Base-by-base conservation (phyloP, 1,140 invertebrate genomes). In the Halyomorpha halys region DNA sequence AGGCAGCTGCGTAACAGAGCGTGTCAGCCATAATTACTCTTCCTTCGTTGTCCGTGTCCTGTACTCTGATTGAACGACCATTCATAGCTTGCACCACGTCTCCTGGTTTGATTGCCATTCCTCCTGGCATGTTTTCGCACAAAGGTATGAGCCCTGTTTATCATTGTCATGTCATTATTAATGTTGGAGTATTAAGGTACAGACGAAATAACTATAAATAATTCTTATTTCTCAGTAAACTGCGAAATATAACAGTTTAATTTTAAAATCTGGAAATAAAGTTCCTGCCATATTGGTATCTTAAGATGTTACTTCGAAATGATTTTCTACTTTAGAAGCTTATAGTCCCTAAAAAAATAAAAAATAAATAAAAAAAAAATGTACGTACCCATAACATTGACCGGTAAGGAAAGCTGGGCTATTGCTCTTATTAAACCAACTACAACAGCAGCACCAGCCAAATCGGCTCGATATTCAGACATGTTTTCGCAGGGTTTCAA, bases 61-160 rank as follows among this genome's bases (percentile, higher is more conserved):
- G 80, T 60, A 85, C 74, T 65, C 83, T 79, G 62, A 85, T 83
- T 25, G 85, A 85, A 72, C 92, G 91, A 23, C 89, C 90, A 74
- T 90, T 92, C 75, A 86, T 84, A 23, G 87, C 84, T 16, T 74
- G 80, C 0, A 93, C 81, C 2, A 95, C 82, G 74, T 94, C 91
- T 9, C 91, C 90, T 21, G 90, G 91, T 73, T 91, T 91, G 0
- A 83, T 86, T 0, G 91, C 89, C 68, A 75, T 80, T 18, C 90
- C 88, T 59, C 86, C 86, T 1, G 90, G 84, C 79, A 94, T 81
- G 74, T 94, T 94, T 77, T 94, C 91, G 72, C 83, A 86, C n/a
- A 94, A 76, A 0, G 91, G 90, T 45, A 91, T 83, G n/a, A 89
- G 74, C 15, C 63, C 66, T 64, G 61, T n/a, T 13, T n/a, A 34